Conservation (phyloP, 2,113 vertebrate species). For the Archocentrus centrarchus region DNA sequence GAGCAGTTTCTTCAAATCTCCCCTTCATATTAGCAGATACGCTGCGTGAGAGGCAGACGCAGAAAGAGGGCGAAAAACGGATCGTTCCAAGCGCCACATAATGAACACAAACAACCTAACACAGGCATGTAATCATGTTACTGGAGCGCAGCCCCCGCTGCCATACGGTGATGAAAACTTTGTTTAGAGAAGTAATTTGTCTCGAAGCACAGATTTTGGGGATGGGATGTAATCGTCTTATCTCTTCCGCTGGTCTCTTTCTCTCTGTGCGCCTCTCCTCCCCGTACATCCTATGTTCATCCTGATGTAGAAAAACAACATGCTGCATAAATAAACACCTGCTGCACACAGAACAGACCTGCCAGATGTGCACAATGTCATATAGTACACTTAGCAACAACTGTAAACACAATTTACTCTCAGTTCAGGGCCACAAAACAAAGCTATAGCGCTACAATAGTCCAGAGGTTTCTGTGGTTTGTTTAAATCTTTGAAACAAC, state of each 20-base stretch:
- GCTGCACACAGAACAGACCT: background rate
- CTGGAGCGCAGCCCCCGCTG: background rate
- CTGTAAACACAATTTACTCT: accelerated
- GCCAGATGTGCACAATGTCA: background rate
- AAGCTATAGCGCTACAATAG: background rate
- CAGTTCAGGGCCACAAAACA: background rate
- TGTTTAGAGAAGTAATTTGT: constrained; percentile 58
- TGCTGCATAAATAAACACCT: constrained; percentile 44
- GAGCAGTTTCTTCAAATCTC: constrained; percentile 28
- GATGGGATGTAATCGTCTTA: constrained; percentile 54
- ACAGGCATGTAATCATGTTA: constrained; percentile 36
- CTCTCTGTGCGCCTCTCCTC: background rate
- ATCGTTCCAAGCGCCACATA: constrained; percentile 42
- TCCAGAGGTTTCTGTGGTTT: background rate
- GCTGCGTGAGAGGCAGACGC: constrained; percentile 2
- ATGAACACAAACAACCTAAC: constrained; percentile 57
- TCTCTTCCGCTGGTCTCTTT: constrained; percentile 29
- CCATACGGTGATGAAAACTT: constrained; percentile 56
- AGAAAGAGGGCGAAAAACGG: constrained; percentile 32
- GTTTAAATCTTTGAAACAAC: background rate
- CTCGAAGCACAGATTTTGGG: constrained; percentile 41
- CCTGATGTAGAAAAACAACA: background rate
- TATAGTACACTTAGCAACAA: background rate
- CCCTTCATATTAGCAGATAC: constrained; percentile 33
- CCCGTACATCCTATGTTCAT: background rate